Percentiles rank a stretch among this genome's conserved stretches.
phyloP scores from a whole-genome alignment of 2,888 invertebrate genomes.

The Acanthosepion pharaonis region DNA sequence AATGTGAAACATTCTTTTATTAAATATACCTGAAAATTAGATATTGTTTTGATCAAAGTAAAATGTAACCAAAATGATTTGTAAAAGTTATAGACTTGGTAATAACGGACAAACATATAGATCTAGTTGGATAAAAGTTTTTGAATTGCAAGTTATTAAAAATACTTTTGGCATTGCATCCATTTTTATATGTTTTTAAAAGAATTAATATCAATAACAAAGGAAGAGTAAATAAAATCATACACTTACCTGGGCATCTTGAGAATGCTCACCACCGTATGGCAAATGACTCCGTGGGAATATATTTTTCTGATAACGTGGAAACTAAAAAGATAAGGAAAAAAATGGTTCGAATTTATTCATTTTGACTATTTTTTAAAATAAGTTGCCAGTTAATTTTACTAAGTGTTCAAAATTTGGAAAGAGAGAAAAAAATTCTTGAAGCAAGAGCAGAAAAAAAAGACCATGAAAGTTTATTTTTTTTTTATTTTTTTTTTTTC shows the following conservation, averaged over 20 bases:
- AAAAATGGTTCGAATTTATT: neutral
- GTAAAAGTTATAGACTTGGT: neutral
- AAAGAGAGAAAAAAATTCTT: neutral
- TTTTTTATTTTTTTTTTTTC: no score
- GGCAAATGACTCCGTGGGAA: conserved; percentile 12
- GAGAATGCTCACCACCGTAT: conserved; percentile 11
- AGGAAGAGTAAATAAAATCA: neutral
- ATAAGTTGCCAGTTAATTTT: neutral
- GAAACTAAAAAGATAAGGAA: neutral
- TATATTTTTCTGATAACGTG: conserved; percentile 12
- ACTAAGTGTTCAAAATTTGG: neutral
- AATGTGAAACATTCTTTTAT: no score
- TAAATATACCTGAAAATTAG: no score
- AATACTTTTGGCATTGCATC: neutral
- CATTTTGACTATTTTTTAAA: neutral
- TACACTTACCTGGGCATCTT: neutral
- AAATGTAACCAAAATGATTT: neutral
- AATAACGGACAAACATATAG: neutral
- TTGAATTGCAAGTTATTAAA: neutral
- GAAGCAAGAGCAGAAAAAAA: neutral
- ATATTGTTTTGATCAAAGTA: neutral
- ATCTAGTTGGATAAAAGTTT: neutral
- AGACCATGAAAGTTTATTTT: neutral
- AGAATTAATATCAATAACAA: neutral
- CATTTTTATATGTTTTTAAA: neutral